These are phyloP conservation scores for Orchesella flavescens DNA, from an alignment of 2,888 invertebrate species.

Conservation along the genomic window DNA sequence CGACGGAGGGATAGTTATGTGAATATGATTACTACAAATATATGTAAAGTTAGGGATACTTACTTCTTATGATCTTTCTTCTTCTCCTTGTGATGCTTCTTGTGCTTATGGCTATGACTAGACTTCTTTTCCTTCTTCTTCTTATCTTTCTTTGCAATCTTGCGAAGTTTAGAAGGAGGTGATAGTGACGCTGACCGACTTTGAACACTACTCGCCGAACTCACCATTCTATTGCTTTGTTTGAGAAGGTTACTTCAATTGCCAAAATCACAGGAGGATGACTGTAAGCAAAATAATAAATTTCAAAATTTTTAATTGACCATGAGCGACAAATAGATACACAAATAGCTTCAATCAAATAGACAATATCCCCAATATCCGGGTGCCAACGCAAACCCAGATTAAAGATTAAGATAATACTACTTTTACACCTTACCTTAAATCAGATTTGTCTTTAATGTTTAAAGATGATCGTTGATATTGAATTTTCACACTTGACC, in stretches of 20 bases:
- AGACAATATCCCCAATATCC: too few species aligned
- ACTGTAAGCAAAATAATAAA: not conserved
- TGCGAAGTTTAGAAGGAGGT: constrained; percentile 68
- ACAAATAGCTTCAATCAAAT: too few species aligned
- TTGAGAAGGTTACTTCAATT: not conserved
- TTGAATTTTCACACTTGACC: too few species aligned
- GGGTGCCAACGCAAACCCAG: too few species aligned
- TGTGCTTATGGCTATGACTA: constrained; percentile 78
- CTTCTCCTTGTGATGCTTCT: constrained; percentile 77
- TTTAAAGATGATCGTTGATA: too few species aligned
- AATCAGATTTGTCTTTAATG: too few species aligned
- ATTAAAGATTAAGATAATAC: too few species aligned
- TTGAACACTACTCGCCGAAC: constrained; percentile 8
- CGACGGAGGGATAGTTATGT: too few species aligned
- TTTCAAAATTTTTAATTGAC: too few species aligned
- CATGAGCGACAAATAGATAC: too few species aligned
- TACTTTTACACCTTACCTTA: too few species aligned
- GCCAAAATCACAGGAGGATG: not conserved
- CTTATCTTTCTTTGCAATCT: constrained; percentile 69
- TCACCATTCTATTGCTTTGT: constrained; percentile 16
- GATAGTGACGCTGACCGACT: constrained; percentile 37
- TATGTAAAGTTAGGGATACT: constrained; percentile 46
- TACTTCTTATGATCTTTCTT: constrained; percentile 75
- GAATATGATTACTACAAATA: too few species aligned
- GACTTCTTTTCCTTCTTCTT: constrained; percentile 73